Evolutionary conservation across 2,113 vertebrate genomes (phyloP).

Genomic region (Rutilus rutilus): DNA sequence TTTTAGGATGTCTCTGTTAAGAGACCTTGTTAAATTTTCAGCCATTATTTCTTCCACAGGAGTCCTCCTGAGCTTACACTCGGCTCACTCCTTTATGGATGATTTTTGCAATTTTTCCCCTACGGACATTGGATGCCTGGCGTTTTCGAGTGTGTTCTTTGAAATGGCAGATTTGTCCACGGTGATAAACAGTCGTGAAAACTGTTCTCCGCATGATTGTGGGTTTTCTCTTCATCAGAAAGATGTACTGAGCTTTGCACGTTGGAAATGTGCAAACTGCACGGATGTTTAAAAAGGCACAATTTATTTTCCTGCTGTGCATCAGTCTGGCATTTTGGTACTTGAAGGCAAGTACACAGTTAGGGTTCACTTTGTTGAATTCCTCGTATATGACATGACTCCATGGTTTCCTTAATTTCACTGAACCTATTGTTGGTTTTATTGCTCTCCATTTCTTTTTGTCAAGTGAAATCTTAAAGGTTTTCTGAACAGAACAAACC

Average conservation of each 20-base stretch:
- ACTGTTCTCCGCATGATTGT: neutral
- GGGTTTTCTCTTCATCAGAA: neutral
- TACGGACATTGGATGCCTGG: neutral
- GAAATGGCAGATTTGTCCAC: neutral
- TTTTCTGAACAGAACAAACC: neutral
- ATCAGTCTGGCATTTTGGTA: constrained; percentile 18
- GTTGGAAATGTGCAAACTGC: neutral
- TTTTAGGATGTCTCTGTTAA: constrained; percentile 46
- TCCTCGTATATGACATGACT: neutral
- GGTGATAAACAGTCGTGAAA: neutral
- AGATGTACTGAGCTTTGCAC: neutral
- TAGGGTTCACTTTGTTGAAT: constrained; percentile 28
- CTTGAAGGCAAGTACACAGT: constrained; percentile 32
- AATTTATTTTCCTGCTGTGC: neutral
- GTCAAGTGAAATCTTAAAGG: neutral
- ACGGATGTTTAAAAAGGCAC: neutral
- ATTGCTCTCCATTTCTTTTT: neutral
- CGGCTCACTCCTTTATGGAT: neutral
- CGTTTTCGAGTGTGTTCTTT: neutral
- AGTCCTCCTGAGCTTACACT: neutral
- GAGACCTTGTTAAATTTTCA: constrained; percentile 33
- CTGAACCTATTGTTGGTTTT: neutral
- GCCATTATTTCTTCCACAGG: constrained; percentile 12
- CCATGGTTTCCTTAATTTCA: neutral
- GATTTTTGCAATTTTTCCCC: neutral